phyloP scores from a whole-genome alignment of 1,140 invertebrate species.

The Metopolophium dirhodum region DNA sequence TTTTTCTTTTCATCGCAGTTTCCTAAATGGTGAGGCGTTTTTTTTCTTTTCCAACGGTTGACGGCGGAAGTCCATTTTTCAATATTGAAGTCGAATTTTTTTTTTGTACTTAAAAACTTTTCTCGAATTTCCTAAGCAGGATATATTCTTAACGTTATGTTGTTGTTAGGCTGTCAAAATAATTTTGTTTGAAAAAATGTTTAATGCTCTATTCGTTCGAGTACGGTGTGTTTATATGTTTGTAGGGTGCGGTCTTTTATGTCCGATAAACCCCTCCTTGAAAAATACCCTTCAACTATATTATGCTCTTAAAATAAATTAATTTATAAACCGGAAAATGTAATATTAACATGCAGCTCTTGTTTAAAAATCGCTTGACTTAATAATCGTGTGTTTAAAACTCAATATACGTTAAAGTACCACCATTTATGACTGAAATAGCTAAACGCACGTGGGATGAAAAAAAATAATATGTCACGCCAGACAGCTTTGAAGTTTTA shows the following conservation, averaged over 20 bases:
- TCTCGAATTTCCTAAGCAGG: background rate
- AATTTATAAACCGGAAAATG: slow-evolving; percentile 19
- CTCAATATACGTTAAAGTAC: background rate
- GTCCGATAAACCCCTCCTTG: background rate
- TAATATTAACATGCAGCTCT: background rate
- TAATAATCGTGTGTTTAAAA: background rate
- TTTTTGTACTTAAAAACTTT: background rate
- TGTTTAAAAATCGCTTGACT: slow-evolving; percentile 7
- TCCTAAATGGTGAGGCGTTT: background rate
- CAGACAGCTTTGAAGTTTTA: background rate
- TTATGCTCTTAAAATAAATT: slow-evolving; percentile 26
- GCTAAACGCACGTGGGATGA: background rate
- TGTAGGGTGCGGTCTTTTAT: background rate
- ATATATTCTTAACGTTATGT: slow-evolving; percentile 22
- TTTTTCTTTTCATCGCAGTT: background rate
- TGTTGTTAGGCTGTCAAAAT: background rate
- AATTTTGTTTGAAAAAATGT: slow-evolving; percentile 31
- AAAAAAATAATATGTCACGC: background rate
- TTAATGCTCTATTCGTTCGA: background rate
- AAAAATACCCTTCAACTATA: slow-evolving; percentile 32
- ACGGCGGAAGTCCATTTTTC: background rate
- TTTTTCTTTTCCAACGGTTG: background rate
- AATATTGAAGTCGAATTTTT: background rate
- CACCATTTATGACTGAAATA: background rate
- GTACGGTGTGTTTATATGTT: background rate